Percentiles rank a stretch among this genome's conserved stretches.
These are phyloP conservation scores for Hoplostethus mediterraneus DNA, from an alignment of 2,797 vertebrate species.

Conservation along the genomic window DNA sequence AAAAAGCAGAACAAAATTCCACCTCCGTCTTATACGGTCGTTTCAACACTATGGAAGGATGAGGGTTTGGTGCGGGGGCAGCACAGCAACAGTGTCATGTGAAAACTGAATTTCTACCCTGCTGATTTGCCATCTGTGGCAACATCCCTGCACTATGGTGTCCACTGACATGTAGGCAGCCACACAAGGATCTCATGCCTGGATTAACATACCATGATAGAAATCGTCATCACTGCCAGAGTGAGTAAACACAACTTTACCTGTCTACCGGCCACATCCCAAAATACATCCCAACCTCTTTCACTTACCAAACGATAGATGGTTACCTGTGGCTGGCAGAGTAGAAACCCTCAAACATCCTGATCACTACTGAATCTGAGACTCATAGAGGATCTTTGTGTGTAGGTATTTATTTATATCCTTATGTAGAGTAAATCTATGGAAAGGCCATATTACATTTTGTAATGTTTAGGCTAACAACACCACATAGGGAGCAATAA, in stretches of 20 bases:
- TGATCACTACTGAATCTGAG: constrained; percentile 11
- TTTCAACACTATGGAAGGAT: constrained; percentile 38
- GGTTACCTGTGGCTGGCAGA: not conserved
- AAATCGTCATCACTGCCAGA: not conserved
- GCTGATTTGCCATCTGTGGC: constrained; percentile 77
- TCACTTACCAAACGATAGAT: not conserved
- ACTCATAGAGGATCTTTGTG: constrained; percentile 25
- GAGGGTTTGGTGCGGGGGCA: constrained; percentile 67
- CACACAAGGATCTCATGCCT: constrained; percentile 46
- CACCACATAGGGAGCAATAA: constrained; percentile 29
- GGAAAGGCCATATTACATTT: constrained; percentile 63
- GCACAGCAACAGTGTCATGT: constrained; percentile 49
- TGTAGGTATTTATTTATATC: constrained; percentile 67
- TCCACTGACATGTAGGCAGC: constrained; percentile 56
- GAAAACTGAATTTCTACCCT: constrained; percentile 59
- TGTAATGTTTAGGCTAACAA: constrained; percentile 33
- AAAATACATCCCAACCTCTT: not conserved
- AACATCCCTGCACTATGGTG: constrained; percentile 47
- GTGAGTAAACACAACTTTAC: not conserved
- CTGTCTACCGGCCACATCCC: no score
- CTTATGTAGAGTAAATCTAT: constrained; percentile 41
- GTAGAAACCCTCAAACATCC: not conserved
- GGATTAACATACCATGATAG: constrained; percentile 25
- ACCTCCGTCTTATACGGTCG: constrained; percentile 24
- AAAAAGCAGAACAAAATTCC: constrained; percentile 25